These are phyloP conservation scores for Microctonus hyperodae DNA, from an alignment of 2,888 invertebrate species.

Conservation along the genomic window DNA sequence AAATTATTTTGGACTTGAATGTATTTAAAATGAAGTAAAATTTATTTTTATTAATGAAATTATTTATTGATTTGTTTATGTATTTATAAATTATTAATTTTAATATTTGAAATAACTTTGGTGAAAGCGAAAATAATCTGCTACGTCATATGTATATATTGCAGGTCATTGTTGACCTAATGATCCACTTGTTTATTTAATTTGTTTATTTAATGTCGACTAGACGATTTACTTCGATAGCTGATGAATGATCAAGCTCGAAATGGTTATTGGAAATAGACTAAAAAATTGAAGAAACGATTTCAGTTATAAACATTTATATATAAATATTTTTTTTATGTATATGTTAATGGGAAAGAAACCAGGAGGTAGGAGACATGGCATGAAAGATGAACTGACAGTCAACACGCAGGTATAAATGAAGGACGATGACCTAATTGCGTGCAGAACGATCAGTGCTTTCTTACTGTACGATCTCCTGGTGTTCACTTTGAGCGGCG, in stretches of 20 bases:
- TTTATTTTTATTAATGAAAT: too few species aligned
- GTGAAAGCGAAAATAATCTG: slow-evolving; percentile 30
- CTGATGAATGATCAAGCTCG: neutral
- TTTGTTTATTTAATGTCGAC: neutral
- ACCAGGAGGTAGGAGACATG: slow-evolving; percentile 38
- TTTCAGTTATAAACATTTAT: neutral
- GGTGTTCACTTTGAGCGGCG: slow-evolving; percentile 20
- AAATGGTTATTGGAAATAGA: neutral
- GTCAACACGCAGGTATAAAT: slow-evolving; percentile 56
- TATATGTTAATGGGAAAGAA: neutral
- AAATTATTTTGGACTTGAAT: too few species aligned
- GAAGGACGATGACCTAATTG: slow-evolving; percentile 63
- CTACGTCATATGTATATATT: neutral
- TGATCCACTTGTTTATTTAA: slow-evolving; percentile 25
- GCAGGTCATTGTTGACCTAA: slow-evolving; percentile 20
- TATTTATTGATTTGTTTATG: neutral
- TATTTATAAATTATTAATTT: neutral
- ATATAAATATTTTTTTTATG: slow-evolving; percentile 5
- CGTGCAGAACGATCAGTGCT: slow-evolving; percentile 58
- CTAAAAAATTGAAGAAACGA: neutral
- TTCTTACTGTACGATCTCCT: slow-evolving; percentile 52
- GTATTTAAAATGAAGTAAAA: too few species aligned
- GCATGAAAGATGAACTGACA: slow-evolving; percentile 40
- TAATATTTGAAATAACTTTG: neutral
- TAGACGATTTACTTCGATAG: neutral